A percentile compares a stretch with the other conserved stretches of the same genome.
These are phyloP conservation scores for Trichosurus vulpecula DNA, from an alignment of 2,797 vertebrate genomes.

Conservation along the genomic window DNA sequence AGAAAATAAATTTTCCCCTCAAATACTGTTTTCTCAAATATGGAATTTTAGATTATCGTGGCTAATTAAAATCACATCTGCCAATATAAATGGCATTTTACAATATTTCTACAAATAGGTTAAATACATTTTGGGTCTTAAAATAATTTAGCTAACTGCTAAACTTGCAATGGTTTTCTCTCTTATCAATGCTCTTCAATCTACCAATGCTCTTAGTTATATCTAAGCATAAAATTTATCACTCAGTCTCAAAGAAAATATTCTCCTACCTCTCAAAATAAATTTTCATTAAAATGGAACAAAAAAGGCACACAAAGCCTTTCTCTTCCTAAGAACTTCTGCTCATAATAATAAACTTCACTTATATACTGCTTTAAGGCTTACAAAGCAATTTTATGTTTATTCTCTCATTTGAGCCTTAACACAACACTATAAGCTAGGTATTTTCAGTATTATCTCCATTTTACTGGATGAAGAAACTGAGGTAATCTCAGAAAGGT, in stretches of 20 bases:
- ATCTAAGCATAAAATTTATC: not conserved
- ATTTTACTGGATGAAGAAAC: not conserved
- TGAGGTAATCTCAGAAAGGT: not conserved
- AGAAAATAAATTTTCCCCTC: not conserved
- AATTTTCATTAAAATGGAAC: constrained; percentile 35
- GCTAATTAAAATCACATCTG: not conserved
- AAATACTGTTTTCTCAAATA: not conserved
- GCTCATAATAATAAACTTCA: not conserved
- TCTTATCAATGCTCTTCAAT: not conserved
- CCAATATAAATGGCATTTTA: not conserved
- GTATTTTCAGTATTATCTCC: not conserved
- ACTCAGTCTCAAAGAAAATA: constrained; percentile 47
- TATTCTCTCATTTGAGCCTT: not conserved
- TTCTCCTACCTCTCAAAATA: not conserved
- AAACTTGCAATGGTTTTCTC: constrained; percentile 7
- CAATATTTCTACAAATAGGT: not conserved
- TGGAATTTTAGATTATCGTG: not conserved
- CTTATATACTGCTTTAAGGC: not conserved
- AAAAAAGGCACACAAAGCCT: constrained; percentile 13
- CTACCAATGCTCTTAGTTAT: not conserved
- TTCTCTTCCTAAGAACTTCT: not conserved
- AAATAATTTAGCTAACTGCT: constrained; percentile 32
- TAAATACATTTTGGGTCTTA: constrained; percentile 21
- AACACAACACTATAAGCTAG: not conserved
- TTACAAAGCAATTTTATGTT: not conserved